Evolutionary conservation across 2,888 invertebrate genomes (phyloP).

Genomic region (Entomobrya proxima): DNA sequence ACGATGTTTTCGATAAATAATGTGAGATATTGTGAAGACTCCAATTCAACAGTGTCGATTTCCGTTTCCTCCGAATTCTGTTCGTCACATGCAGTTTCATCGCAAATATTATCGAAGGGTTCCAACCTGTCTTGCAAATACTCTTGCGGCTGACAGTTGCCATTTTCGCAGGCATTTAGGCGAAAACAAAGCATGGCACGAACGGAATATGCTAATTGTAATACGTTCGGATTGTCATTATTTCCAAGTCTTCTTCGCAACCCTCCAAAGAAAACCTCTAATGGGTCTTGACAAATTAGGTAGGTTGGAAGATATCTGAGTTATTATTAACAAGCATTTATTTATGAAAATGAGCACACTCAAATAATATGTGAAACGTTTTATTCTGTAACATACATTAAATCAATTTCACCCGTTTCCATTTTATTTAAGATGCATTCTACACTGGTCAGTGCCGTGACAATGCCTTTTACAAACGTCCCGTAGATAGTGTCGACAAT

Average conservation of each 20-base stretch:
- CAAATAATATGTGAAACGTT: too few species aligned
- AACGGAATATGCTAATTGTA: neutral
- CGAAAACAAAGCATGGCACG: neutral
- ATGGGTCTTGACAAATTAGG: conserved; percentile 13
- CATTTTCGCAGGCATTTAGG: neutral
- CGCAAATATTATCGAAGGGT: too few species aligned
- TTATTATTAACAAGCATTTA: too few species aligned
- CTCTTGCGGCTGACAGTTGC: conserved; percentile 10
- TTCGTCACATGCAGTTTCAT: neutral
- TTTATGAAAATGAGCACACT: too few species aligned
- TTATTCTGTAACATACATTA: too few species aligned
- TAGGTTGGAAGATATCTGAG: conserved; percentile 26
- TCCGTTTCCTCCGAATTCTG: too few species aligned
- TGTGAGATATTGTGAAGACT: neutral
- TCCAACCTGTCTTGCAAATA: neutral
- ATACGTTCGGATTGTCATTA: conserved; percentile 22
- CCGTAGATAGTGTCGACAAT: neutral
- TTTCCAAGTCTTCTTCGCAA: neutral
- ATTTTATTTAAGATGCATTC: neutral
- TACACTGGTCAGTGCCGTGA: neutral
- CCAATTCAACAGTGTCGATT: neutral
- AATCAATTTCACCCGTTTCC: neutral
- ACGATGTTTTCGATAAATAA: conserved; percentile 20
- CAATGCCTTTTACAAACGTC: neutral
- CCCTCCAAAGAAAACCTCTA: conserved; percentile 22